Conservation (phyloP, 2,888 invertebrate species). For the Drosophila mercatorum region DNA sequence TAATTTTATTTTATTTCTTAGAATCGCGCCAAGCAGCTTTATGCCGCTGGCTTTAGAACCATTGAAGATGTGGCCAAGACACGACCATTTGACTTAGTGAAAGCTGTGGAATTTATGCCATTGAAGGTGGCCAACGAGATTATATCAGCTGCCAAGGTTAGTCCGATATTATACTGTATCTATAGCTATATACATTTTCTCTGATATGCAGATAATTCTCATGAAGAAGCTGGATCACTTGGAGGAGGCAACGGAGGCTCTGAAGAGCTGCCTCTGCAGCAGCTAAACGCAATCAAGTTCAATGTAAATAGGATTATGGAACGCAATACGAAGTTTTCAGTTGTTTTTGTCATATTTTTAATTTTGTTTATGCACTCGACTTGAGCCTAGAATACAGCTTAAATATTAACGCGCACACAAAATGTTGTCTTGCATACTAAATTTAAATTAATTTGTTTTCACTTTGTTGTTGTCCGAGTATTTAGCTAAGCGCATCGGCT, state of each 20-base stretch:
- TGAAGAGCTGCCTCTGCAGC: slow-evolving; percentile 72
- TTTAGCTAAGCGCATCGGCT: slow-evolving; percentile 32
- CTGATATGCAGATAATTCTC: slow-evolving; percentile 88
- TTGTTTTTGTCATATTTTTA: slow-evolving; percentile 34
- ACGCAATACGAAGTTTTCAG: slow-evolving; percentile 19
- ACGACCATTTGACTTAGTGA: slow-evolving; percentile 87
- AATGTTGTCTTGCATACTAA: slow-evolving; percentile 44
- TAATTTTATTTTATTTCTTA: slow-evolving; percentile 82
- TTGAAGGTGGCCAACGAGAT: slow-evolving; percentile 91
- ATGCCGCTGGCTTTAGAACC: slow-evolving; percentile 92
- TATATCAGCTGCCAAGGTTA: slow-evolving; percentile 92
- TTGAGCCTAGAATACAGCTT: slow-evolving; percentile 61
- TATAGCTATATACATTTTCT: background rate
- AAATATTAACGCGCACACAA: slow-evolving; percentile 55
- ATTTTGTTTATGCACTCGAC: slow-evolving; percentile 63
- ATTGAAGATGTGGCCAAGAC: slow-evolving; percentile 91
- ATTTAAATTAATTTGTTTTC: slow-evolving; percentile 52
- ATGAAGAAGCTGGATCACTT: slow-evolving; percentile 94
- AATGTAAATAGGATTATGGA: background rate
- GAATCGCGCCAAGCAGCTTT: slow-evolving; percentile 92
- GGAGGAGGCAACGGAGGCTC: slow-evolving; percentile 91
- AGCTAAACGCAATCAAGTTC: slow-evolving; percentile 6
- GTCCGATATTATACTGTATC: background rate
- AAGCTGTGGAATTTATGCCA: slow-evolving; percentile 89
- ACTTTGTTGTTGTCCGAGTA: slow-evolving; percentile 29